Evolutionary conservation across 2,888 invertebrate genomes (phyloP), one percentile per base, ranked within the genome.

Genomic region (Ditula angustiorana): DNA sequence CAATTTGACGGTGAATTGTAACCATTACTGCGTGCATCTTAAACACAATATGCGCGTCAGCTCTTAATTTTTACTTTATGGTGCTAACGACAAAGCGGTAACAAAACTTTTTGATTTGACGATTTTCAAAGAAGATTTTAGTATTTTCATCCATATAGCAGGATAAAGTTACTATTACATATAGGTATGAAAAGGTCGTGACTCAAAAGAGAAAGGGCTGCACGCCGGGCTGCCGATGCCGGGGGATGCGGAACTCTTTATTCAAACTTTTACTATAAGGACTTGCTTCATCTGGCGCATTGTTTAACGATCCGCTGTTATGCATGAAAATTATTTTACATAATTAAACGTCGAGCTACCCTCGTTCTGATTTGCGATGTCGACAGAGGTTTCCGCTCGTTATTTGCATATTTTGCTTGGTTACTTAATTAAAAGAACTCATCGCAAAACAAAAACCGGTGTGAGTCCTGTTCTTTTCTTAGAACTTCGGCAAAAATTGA

Each of bases 251-350:
- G 75, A 79, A 81, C 83, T 87, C 84, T 80, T 80, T 80, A 85
- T 86, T 80, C 79, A 84, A 90, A 88, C 82, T 89, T 88, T 85
- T 77, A 72, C 78, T 81, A 80, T 81, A 85, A 83, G 83, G 84
- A 84, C 82, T 76, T 74, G 75, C 70, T 75, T 84, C 88, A 89
- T 87, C 88, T 87, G 88, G 82, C 82, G 83, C 83, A 85, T 90
- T 91, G 88, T 90, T 90, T 86, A 83, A 84, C 77, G 81, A 82
- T 85, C 86, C 83, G 85, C 88, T 83, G 81, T 81, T 86, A 87
- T 86, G 88, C 86, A 90, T 87, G 87, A 87, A 83, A 88, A 87
- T 88, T 85, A 90, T 90, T 92, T 92, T 89, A 87, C 91, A 92
- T 92, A 90, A 90, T 90, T 90, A 91, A 91, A 87, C 83, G 87